A percentile compares a stretch with the other conserved stretches of the same genome.
These are phyloP conservation scores for Gavialis gangeticus DNA, from an alignment of 2,113 vertebrate genomes.

Conservation along the genomic window DNA sequence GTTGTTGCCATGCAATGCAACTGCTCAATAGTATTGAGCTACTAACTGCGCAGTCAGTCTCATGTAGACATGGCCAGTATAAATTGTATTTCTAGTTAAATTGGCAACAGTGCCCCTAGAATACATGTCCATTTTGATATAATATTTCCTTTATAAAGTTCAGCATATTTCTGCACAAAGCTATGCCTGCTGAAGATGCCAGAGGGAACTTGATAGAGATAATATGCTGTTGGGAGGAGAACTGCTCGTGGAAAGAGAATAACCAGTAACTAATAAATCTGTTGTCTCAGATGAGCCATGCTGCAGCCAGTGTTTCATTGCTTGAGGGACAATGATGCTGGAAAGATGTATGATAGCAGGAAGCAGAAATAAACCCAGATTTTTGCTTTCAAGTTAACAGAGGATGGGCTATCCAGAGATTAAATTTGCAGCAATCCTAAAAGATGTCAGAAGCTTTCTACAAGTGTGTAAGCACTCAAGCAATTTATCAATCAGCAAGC, in stretches of 20 bases:
- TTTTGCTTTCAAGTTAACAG: background rate
- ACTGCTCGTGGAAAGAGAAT: background rate
- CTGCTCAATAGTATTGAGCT: no score
- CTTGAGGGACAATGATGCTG: background rate
- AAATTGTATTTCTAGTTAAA: background rate
- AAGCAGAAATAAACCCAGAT: background rate
- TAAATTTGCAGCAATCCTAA: background rate
- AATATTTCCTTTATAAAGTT: conserved; percentile 9
- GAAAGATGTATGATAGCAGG: background rate
- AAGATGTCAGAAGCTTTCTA: conserved; percentile 1
- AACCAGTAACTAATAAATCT: no score
- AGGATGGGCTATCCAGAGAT: background rate
- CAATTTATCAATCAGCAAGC: conserved; percentile 5
- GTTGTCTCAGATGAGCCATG: background rate
- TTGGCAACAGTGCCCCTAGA: background rate
- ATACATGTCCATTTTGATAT: background rate
- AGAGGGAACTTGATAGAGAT: conserved; percentile 17
- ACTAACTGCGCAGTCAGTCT: no score
- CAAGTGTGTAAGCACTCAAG: conserved; percentile 12
- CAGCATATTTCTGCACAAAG: background rate
- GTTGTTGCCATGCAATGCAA: no score
- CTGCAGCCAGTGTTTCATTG: conserved; percentile 6
- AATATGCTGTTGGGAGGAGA: background rate
- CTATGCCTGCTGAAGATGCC: background rate
- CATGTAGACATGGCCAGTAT: background rate